Percentiles rank a stretch among this genome's conserved stretches.
Conservation (phyloP, 2,113 vertebrate genomes). For the Brienomyrus longianalis region DNA sequence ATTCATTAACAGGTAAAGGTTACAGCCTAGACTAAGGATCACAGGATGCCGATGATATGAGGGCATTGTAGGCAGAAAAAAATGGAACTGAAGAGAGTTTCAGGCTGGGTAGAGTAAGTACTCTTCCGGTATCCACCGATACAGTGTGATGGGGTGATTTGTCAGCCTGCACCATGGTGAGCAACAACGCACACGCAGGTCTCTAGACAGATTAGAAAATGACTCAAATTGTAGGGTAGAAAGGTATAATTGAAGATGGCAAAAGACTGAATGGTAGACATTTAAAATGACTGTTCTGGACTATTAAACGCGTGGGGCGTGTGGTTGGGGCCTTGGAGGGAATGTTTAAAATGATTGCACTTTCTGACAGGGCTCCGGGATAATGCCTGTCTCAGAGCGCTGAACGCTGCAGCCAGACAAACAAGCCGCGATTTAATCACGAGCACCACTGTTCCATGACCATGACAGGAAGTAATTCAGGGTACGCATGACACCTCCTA, state of each 20-base stretch:
- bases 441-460: constrained; percentile 39
- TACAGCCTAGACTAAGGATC: background rate
- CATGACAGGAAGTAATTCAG: constrained; percentile 54
- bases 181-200: constrained; percentile 65
- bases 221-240: constrained; percentile 97
- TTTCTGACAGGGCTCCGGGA: constrained; percentile 72
- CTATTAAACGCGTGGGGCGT: constrained; percentile 82
- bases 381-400: constrained; percentile 57
- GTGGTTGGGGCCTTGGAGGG: constrained; percentile 74
- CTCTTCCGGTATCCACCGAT: constrained; percentile 75
- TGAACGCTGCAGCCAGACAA: constrained; percentile 39
- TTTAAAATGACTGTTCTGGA: constrained; percentile 94
- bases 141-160: constrained; percentile 80
- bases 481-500: constrained; percentile 53
- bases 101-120: constrained; percentile 63
- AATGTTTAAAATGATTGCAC: constrained; percentile 76
- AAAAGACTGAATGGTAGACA: constrained; percentile 96
- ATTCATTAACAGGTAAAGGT: background rate
- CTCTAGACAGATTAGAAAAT: constrained; percentile 89
- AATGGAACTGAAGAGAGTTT: constrained; percentile 32
- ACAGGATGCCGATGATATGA: background rate
- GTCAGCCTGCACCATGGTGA: constrained; percentile 79
- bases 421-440: constrained; percentile 52
- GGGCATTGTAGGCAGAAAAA: background rate
- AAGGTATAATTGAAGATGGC: constrained; percentile 99